phyloP scores from a whole-genome alignment of 2,113 vertebrate species.

The Paratilapia polleni region DNA sequence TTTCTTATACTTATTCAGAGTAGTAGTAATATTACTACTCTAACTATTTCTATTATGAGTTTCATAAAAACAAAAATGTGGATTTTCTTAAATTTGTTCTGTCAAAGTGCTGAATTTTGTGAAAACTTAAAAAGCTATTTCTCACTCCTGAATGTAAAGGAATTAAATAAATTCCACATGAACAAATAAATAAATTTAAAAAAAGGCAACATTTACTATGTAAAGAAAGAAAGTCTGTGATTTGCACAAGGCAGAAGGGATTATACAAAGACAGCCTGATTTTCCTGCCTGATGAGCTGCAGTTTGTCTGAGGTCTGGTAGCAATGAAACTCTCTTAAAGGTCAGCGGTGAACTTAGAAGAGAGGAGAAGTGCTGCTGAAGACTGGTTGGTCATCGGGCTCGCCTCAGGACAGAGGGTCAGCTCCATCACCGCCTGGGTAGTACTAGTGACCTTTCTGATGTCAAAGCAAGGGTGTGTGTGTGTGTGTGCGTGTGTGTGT shows the following conservation, averaged over 20 bases:
- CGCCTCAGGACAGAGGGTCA: constrained; percentile 66
- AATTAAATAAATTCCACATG: not conserved
- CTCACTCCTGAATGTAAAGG: not conserved
- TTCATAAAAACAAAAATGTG: not conserved
- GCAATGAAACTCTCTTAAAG: constrained; percentile 56
- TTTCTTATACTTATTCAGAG: not conserved
- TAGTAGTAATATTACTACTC: not conserved
- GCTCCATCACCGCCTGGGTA: constrained; percentile 37
- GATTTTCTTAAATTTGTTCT: not conserved
- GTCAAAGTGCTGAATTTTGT: not conserved
- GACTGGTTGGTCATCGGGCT: constrained; percentile 33
- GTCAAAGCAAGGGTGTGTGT: constrained; percentile 38
- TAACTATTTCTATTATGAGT: not conserved
- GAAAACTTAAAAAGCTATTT: not conserved
- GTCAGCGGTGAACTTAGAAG: constrained; percentile 51
- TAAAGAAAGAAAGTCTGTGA: not conserved
- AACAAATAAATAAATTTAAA: too few species aligned
- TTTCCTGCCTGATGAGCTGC: constrained; percentile 46
- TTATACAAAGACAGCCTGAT: not conserved
- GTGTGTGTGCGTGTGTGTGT: constrained; percentile 38
- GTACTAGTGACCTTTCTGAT: constrained; percentile 69
- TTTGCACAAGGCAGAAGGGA: not conserved
- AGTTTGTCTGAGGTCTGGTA: constrained; percentile 54
- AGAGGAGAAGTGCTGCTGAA: constrained; percentile 21
- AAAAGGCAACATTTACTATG: not conserved